phyloP scores from a whole-genome alignment of 2,797 vertebrate species.

The Darevskia mixta region DNA sequence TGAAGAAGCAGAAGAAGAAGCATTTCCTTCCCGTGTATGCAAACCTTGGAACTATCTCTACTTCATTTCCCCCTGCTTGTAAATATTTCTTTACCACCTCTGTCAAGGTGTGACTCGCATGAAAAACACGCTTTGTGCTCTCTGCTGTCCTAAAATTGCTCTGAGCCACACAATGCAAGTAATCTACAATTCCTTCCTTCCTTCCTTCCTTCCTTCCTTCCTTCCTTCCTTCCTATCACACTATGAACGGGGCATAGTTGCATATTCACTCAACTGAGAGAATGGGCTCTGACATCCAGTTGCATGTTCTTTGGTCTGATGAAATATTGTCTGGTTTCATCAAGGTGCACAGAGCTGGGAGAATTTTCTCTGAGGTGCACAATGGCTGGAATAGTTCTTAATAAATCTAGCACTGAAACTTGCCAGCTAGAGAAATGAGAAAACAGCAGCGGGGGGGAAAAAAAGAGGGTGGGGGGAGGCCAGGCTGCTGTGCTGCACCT shows the following conservation, averaged over 20 bases:
- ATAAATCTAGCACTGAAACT: constrained; percentile 37
- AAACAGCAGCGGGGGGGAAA: background rate
- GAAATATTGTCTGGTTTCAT: constrained; percentile 40
- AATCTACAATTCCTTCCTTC: constrained; percentile 52
- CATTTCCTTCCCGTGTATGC: background rate
- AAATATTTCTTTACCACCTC: constrained; percentile 37
- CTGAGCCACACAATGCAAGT: constrained; percentile 34
- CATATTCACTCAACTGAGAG: constrained; percentile 55
- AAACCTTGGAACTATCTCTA: constrained; percentile 42
- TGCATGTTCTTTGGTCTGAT: constrained; percentile 41
- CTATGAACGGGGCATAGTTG: constrained; percentile 47
- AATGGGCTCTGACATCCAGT: constrained; percentile 46
- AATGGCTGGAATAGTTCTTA: constrained; percentile 28
- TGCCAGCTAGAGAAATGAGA: constrained; percentile 25
- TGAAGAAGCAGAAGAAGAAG: no score
- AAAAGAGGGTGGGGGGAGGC: background rate
- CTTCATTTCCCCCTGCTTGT: constrained; percentile 25
- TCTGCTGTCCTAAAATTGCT: constrained; percentile 44
- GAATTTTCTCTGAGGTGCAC: constrained; percentile 18
- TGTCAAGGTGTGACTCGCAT: constrained; percentile 20
- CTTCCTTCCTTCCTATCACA: constrained; percentile 25
- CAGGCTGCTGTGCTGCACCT: background rate
- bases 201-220: no score
- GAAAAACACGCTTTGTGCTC: constrained; percentile 28
- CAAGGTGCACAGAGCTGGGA: constrained; percentile 45